Conservation (phyloP, 1,140 invertebrate species). For the Rhagoletis zephyria region DNA sequence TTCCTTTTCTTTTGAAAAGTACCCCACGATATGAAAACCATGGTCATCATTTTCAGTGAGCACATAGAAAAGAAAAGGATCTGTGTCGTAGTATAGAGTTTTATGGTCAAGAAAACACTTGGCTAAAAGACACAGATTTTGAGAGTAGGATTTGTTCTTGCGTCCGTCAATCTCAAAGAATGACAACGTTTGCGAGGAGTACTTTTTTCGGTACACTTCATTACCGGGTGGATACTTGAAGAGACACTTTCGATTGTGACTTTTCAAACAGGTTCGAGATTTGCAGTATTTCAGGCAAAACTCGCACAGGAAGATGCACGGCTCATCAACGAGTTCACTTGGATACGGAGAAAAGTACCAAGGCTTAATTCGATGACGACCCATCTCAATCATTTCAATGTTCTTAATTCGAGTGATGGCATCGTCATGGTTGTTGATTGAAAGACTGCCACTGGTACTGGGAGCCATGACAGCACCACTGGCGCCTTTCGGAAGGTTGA, state of each 20-base stretch:
- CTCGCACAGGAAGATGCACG: conserved; percentile 98
- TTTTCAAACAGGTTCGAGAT: conserved; percentile 93
- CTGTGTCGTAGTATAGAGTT: conserved; percentile 98
- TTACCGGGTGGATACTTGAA: conserved; percentile 97
- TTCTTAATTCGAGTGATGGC: conserved; percentile 98
- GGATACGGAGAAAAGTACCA: conserved; percentile 99
- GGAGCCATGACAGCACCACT: neutral
- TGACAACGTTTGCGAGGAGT: conserved; percentile 92
- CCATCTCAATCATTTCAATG: conserved; percentile 95
- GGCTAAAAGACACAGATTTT: conserved; percentile 96
- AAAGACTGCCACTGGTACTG: conserved; percentile 43
- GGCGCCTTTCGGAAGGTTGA: no score
- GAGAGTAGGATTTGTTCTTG: conserved; percentile 99
- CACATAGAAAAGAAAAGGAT: conserved; percentile 99
- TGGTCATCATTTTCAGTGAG: conserved; percentile 93
- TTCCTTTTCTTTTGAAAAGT: conserved; percentile 99
- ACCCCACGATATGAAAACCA: conserved; percentile 97
- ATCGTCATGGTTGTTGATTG: conserved; percentile 89
- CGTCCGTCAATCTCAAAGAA: conserved; percentile 99
- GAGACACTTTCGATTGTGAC: conserved; percentile 95
- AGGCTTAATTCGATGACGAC: conserved; percentile 91
- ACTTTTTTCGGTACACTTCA: conserved; percentile 98
- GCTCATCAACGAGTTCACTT: conserved; percentile 77
- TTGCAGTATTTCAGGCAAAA: conserved; percentile 98
- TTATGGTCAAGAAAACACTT: conserved; percentile 99